Base-by-base conservation (phyloP, 2,797 vertebrate species). In the Urophycis tenuis region DNA sequence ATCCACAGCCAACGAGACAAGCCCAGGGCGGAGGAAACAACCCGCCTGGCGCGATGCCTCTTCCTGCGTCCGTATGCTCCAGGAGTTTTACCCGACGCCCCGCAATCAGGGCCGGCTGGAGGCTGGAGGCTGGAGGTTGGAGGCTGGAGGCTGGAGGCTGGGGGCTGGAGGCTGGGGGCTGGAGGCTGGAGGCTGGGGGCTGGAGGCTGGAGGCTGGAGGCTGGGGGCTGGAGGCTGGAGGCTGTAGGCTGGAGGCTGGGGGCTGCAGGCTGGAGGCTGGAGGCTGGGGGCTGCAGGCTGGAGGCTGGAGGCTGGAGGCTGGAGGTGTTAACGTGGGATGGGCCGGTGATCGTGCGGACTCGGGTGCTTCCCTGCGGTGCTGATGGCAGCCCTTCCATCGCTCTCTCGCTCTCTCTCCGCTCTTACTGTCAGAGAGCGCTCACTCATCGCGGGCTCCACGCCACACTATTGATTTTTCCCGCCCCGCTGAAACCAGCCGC, bases 351-450 rank as follows among this genome's bases (percentile, higher is more conserved):
- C 94, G 94, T 92, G 90, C 93, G 92, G 92, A 93, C 94, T 95
- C 92, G 91, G 91, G 93, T 93, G 89, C 93, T 96, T 95, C 94
- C 93, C 93, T 85, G 86, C 76, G 92, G 90, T 94, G n/a, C 92
- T 94, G 96, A 96, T 95, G 92, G 94, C 92, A 92, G 93, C 92
- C 93, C 92, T 93, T 95, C 95, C 93, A 94, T 93, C 45, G 19
- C 45, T 22, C 45, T 49, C 94, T 95, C 95, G 93, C 94, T 93
- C 45, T 49, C 45, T 22, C 45, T 49, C 94, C 94, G 96, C 95
- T 97, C 97, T 98, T 97, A 97, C 95, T 96, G 97, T 97, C 96
- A 95, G 95, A 95, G 95, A 96, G 95, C 95, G 95, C 96, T 97
- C 96, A 94, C 95, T 97, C 95, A 96, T 96, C 95, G 95, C 93